Conservation (phyloP, 2,797 vertebrate genomes). For the Taenioides sp. region DNA sequence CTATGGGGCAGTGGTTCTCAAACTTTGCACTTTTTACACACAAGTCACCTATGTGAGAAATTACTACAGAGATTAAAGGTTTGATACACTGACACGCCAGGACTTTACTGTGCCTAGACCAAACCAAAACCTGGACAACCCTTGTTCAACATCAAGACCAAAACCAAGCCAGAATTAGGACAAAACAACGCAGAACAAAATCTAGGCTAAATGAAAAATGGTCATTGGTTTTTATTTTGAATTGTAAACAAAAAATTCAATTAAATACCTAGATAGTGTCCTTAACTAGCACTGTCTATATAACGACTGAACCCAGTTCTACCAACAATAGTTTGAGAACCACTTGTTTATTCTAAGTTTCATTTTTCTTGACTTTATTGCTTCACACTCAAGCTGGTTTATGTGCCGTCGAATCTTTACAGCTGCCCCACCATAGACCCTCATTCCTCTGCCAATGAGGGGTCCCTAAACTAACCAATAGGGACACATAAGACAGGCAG, state of each 20-base stretch:
- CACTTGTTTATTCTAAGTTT: conserved; percentile 10
- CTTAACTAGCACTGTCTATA: neutral
- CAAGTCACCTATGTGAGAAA: neutral
- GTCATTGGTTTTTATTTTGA: neutral
- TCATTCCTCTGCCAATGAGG: conserved; percentile 4
- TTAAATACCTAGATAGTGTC: neutral
- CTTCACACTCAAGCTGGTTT: conserved; percentile 1
- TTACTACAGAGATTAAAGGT: neutral
- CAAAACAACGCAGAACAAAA: neutral
- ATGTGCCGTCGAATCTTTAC: neutral
- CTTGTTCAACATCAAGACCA: neutral
- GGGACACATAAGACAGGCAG: conserved; percentile 20
- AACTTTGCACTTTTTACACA: conserved; percentile 1
- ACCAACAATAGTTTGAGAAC: conserved; percentile 1
- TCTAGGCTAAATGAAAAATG: neutral
- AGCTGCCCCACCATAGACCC: conserved; percentile 4
- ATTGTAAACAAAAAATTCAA: neutral
- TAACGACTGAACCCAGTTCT: neutral
- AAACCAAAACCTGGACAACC: neutral
- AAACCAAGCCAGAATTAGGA: neutral
- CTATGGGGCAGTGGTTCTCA: conserved; percentile 6
- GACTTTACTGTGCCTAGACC: neutral
- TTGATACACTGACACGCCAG: neutral
- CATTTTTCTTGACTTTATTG: neutral
- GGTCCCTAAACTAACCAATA: neutral